Evolutionary conservation across 2,888 invertebrate genomes (phyloP).

Genomic region (Clusia tigrina): DNA sequence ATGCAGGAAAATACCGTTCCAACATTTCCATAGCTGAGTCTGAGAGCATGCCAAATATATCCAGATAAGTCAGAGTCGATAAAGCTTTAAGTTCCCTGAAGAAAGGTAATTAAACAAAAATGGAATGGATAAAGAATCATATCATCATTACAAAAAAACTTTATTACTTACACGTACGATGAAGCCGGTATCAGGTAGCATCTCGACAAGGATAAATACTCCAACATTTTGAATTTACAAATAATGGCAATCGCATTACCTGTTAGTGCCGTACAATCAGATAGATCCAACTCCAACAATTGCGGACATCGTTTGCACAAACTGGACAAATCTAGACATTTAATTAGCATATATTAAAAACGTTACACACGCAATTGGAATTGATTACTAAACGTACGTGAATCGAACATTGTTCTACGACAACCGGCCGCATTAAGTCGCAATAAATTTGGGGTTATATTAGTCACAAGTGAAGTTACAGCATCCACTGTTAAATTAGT

Average conservation of each 20-base stretch:
- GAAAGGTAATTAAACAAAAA: conserved; percentile 16
- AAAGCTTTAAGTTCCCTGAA: conserved; percentile 70
- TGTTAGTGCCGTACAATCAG: conserved; percentile 82
- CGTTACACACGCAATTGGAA: too few relatives aligned
- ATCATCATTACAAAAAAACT: neutral
- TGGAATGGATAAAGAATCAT: neutral
- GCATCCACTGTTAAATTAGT: conserved; percentile 72
- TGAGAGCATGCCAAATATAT: conserved; percentile 83
- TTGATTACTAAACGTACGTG: conserved; percentile 77
- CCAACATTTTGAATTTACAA: conserved; percentile 70
- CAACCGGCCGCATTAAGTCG: conserved; percentile 86
- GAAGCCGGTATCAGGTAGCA: conserved; percentile 80
- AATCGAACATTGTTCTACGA: conserved; percentile 76
- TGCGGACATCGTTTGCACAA: conserved; percentile 74
- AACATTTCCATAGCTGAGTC: conserved; percentile 67
- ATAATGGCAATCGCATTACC: conserved; percentile 70
- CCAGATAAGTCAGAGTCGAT: conserved; percentile 75
- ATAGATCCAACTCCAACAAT: conserved; percentile 85
- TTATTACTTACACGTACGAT: conserved; percentile 73
- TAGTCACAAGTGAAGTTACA: conserved; percentile 69
- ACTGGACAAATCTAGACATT: conserved; percentile 71
- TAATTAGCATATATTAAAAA: neutral
- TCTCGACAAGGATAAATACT: conserved; percentile 81
- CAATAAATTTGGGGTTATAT: conserved; percentile 72
- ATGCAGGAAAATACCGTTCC: conserved; percentile 68